A percentile compares a stretch with the other conserved stretches of the same genome.
phyloP scores from a whole-genome alignment of 35 echinoderm and acorn worm species.

The Ophioderma brevispina region DNA sequence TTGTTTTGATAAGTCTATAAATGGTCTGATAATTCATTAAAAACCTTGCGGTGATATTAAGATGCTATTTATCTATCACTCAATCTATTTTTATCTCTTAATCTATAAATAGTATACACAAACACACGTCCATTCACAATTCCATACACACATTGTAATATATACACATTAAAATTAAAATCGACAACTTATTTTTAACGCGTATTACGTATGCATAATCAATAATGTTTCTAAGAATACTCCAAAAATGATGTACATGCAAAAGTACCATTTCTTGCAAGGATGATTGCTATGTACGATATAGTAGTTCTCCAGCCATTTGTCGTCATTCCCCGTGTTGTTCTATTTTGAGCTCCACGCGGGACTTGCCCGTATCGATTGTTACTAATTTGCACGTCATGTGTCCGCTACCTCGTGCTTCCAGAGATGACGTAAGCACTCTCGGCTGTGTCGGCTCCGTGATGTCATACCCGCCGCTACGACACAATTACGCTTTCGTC shows the following conservation, averaged over 20 bases:
- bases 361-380: background rate
- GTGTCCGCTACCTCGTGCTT: background rate
- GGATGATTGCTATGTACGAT: background rate
- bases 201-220: background rate
- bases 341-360: slow-evolving; percentile 13
- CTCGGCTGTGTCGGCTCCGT: background rate
- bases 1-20: too few relatives aligned
- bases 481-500: slow-evolving; percentile 3
- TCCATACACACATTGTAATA: background rate
- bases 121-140: too few relatives aligned
- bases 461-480: slow-evolving; percentile 3
- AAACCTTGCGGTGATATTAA: too few relatives aligned
- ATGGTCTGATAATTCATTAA: too few relatives aligned
- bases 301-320: background rate
- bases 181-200: background rate
- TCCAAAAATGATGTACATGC: background rate
- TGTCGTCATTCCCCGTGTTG: background rate
- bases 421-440: background rate
- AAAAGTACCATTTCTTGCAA: background rate
- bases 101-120: too few relatives aligned
- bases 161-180: background rate
- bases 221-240: slow-evolving; percentile 8
- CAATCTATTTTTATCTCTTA: too few relatives aligned
- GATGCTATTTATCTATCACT: too few relatives aligned
- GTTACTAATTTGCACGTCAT: background rate